These are phyloP conservation scores for Corydoras sp. DNA, from an alignment of 2,113 vertebrate species.

Conservation along the genomic window DNA sequence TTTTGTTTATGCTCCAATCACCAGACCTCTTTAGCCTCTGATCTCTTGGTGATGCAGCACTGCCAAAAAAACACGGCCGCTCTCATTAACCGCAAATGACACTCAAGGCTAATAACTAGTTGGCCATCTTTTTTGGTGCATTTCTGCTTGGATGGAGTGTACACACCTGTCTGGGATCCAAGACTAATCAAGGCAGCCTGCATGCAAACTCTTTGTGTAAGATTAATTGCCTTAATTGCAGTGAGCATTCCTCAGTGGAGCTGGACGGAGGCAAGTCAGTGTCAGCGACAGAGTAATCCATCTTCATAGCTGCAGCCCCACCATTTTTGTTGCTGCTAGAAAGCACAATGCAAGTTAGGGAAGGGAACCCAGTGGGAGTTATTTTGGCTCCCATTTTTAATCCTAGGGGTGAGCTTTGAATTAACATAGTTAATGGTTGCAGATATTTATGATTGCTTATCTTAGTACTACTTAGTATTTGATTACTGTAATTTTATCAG, in stretches of 20 bases:
- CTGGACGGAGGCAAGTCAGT: conserved; percentile 51
- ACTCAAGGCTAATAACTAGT: conserved; percentile 29
- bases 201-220: conserved; percentile 55
- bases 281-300: conserved; percentile 65
- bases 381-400: conserved; percentile 35
- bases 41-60: not conserved
- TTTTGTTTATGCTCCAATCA: not conserved
- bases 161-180: conserved; percentile 48
- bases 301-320: conserved; percentile 67
- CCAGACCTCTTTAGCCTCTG: not conserved
- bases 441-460: too few species aligned
- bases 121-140: conserved; percentile 28
- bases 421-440: too few species aligned
- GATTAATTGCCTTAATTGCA: conserved; percentile 73
- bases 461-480: too few species aligned
- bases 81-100: conserved; percentile 7
- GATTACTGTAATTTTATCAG: too few species aligned
- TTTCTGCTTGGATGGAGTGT: conserved; percentile 12
- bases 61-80: not conserved
- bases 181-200: conserved; percentile 47
- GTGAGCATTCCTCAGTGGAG: conserved; percentile 57
- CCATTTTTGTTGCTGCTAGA: conserved; percentile 51
- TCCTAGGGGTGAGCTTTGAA: not conserved
- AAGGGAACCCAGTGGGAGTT: conserved; percentile 6
- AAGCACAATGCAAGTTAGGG: not conserved